Conservation (phyloP, 2,797 vertebrate species). For the Phalloptychus januarius region DNA sequence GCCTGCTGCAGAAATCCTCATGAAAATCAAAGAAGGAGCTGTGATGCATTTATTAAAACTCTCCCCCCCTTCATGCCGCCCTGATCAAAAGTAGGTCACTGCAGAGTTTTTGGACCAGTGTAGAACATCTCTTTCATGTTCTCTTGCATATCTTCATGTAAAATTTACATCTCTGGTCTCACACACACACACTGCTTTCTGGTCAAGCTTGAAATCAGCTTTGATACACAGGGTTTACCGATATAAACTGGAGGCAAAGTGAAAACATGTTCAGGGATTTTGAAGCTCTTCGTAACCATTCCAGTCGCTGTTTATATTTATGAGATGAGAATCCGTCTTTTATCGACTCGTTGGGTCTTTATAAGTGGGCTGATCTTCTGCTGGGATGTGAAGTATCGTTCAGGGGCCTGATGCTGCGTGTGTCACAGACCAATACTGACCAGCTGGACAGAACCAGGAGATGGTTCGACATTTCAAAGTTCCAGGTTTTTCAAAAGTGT, state of each 20-base stretch:
- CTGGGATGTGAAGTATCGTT: not conserved
- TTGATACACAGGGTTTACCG: conserved; percentile 48
- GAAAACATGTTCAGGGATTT: conserved; percentile 4
- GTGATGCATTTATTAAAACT: conserved; percentile 55
- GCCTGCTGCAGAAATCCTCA: conserved; percentile 21
- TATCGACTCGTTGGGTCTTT: conserved; percentile 35
- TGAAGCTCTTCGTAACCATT: not conserved
- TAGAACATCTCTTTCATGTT: conserved; percentile 41
- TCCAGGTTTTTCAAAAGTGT: conserved; percentile 4
- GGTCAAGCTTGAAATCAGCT: conserved; percentile 28
- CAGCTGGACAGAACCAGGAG: not conserved
- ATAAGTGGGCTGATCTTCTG: not conserved
- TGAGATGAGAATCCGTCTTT: not conserved
- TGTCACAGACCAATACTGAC: not conserved
- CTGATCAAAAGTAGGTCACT: conserved; percentile 72
- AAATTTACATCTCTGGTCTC: conserved; percentile 26
- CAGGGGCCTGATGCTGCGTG: not conserved
- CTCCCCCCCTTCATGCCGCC: conserved; percentile 17
- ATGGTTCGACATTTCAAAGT: conserved; percentile 7
- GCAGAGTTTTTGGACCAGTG: conserved; percentile 52
- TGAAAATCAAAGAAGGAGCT: conserved; percentile 37
- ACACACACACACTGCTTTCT: conserved; percentile 4
- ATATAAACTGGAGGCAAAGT: conserved; percentile 11
- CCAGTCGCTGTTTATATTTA: not conserved
- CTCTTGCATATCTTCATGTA: not conserved